Percentiles rank a stretch among this genome's conserved stretches.
phyloP scores from a whole-genome alignment of 2,797 vertebrate species.

The Paratrypauchen microcephalus region DNA sequence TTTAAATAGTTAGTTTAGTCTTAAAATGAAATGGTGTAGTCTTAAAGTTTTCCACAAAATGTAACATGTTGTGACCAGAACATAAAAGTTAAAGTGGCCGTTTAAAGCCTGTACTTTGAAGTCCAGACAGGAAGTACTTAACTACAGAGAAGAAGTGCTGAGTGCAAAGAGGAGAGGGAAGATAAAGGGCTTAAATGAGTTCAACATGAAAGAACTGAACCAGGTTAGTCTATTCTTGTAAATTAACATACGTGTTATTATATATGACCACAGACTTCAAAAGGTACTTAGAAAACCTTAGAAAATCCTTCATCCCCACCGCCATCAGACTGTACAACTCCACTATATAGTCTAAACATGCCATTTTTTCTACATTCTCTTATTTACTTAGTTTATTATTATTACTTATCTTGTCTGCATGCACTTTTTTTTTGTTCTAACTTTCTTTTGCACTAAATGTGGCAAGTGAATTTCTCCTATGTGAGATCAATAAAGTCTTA shows the following conservation, averaged over 20 bases:
- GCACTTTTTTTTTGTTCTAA: too few species aligned
- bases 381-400: too few species aligned
- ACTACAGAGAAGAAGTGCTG: background rate
- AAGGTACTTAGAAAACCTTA: background rate
- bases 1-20: too few species aligned
- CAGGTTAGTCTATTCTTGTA: too few species aligned
- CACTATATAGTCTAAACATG: too few species aligned
- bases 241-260: background rate
- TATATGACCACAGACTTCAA: background rate
- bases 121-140: background rate
- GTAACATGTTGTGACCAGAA: background rate
- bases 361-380: too few species aligned
- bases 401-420: too few species aligned
- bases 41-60: background rate
- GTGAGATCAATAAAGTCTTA: too few species aligned
- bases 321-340: too few species aligned
- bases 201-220: slow-evolving; percentile 1
- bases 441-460: too few species aligned
- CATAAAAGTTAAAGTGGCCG: background rate
- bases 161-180: background rate
- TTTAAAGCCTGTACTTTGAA: background rate
- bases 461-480: too few species aligned
- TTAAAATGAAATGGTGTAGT: background rate
- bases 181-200: background rate
- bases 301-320: too few species aligned